Evolutionary conservation across 2,888 invertebrate species (phyloP), one percentile per base, ranked within the genome.

Genomic region (Myathropa florea): DNA sequence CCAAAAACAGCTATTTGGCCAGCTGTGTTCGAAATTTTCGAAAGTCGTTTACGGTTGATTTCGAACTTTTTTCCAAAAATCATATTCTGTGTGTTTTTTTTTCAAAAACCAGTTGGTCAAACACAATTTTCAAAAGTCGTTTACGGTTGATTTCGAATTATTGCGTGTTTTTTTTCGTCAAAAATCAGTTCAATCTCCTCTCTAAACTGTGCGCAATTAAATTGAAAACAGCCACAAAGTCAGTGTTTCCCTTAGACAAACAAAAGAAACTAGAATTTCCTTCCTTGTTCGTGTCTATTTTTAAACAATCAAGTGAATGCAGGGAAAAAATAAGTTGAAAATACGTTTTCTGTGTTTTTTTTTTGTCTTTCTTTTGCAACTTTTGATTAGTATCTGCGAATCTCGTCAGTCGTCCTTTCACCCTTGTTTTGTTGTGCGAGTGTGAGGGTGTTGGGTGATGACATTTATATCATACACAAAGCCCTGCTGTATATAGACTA

Each of bases 271-370:
- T 57, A 33, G 12, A 63, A 18, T 63, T 63, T 21, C 33, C 61
- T 33, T 28, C 55, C 59, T 24, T 59, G 33, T 36, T 30, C 33
- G 23, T 65, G 26, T 76, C 80, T 84, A 84, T 84, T 84, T 84
- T 68, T 67, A 71, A 60, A 61, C 65, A 84, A 28, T 61, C 60
- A 33, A 26, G 21, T 18, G 30, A 39, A 57, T 33, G 18, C 33
- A 80, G 70, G 59, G 46, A 68, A 70, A 70, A 28, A 28, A 67
- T n/a, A n/a, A n/a, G n/a, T n/a, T n/a, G n/a, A 28, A 12, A 33
- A 14, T 24, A 61, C 1, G 14, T n/a, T 12, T 24, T 9, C 24
- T 59, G 23, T 21, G 9, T 57, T 61, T 71, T 18, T 36, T 3
- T 4, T 30, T 65, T 60, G 23, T 12, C n/a, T n/a, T n/a, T n/a